Conservation (phyloP, 2,888 invertebrate genomes). For the Deroplatys truncata region DNA sequence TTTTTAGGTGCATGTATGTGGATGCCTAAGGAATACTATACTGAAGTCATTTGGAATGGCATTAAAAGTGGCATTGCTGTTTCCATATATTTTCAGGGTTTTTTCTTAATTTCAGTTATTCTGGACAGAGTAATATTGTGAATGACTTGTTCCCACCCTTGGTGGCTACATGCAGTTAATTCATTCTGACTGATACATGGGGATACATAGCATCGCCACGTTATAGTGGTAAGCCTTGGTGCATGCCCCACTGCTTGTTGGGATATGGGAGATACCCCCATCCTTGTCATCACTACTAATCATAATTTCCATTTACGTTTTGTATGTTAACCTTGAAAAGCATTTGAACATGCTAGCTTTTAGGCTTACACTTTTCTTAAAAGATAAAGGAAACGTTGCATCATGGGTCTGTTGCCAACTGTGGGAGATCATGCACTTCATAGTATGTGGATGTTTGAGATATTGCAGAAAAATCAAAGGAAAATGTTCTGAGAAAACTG, state of each 20-base stretch:
- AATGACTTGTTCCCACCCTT: constrained; percentile 85
- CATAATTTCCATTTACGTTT: background rate
- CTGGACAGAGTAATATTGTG: constrained; percentile 87
- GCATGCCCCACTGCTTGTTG: background rate
- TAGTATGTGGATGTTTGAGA: too few species aligned
- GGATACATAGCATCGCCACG: background rate
- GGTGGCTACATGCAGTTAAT: constrained; percentile 37
- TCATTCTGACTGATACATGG: constrained; percentile 3
- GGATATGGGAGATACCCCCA: background rate
- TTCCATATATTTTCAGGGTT: background rate
- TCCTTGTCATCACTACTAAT: background rate
- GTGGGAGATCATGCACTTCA: too few species aligned
- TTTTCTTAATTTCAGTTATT: constrained; percentile 65
- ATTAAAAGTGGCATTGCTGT: background rate
- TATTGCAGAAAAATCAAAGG: too few species aligned
- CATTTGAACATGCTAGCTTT: background rate
- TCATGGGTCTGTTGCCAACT: too few species aligned
- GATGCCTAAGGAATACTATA: background rate
- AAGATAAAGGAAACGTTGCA: too few species aligned
- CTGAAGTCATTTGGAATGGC: background rate
- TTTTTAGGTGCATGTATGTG: background rate
- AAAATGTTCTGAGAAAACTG: too few species aligned
- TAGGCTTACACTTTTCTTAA: too few species aligned
- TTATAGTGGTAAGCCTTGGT: background rate
- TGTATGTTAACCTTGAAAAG: background rate